phyloP scores from a whole-genome alignment of 1,140 invertebrate genomes.

The Hypsibius dujardini region DNA sequence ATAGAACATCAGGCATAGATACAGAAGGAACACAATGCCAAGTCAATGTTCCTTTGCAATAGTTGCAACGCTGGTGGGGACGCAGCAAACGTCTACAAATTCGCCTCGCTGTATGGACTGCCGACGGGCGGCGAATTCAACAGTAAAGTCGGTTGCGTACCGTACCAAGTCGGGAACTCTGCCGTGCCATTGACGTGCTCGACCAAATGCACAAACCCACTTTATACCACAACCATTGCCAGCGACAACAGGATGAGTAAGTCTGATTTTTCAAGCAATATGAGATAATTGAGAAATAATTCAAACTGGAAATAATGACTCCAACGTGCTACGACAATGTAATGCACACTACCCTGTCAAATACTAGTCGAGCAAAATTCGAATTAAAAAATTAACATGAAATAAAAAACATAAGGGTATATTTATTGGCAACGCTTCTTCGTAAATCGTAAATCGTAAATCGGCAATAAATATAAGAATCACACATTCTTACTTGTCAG shows the following conservation, averaged over 20 bases:
- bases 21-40: too few relatives aligned
- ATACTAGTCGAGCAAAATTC: too few relatives aligned
- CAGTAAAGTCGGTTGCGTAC: background rate
- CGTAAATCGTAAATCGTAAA: too few relatives aligned
- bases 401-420: too few relatives aligned
- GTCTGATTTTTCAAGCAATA: background rate
- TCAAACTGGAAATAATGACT: too few relatives aligned
- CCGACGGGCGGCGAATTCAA: background rate
- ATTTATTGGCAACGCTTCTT: background rate
- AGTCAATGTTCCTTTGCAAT: too few relatives aligned
- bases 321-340: too few relatives aligned
- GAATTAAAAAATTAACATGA: too few relatives aligned
- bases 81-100: background rate
- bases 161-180: background rate
- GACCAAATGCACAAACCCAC: background rate
- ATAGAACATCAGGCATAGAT: too few relatives aligned
- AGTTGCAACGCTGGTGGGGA: background rate
- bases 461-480: background rate
- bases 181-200: background rate
- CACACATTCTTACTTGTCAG: background rate
- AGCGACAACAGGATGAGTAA: background rate
- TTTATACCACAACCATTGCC: background rate
- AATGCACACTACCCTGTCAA: too few relatives aligned
- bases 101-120: background rate
- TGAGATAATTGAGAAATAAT: too few relatives aligned